Percentiles rank a stretch among this genome's conserved stretches.
phyloP scores from a whole-genome alignment of 2,888 invertebrate genomes.

The Schizaphis graminum region DNA sequence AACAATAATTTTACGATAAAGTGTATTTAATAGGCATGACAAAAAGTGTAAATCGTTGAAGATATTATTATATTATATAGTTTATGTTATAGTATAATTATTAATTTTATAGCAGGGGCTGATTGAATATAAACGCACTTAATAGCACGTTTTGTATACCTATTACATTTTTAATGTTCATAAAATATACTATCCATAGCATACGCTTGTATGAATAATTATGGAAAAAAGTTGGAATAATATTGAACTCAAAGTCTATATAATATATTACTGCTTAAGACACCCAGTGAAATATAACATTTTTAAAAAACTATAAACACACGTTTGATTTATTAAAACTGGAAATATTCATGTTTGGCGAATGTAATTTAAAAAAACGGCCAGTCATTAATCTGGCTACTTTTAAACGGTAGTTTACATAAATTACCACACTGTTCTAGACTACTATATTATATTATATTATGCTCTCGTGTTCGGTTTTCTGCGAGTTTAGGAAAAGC shows the following conservation, averaged over 20 bases:
- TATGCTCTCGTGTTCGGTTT: neutral
- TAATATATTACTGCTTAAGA: slow-evolving; percentile 24
- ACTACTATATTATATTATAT: neutral
- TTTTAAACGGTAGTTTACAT: slow-evolving; percentile 51
- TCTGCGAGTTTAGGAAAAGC: neutral
- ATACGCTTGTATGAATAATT: slow-evolving; percentile 27
- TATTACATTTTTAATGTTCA: slow-evolving; percentile 7
- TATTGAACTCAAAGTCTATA: slow-evolving; percentile 20
- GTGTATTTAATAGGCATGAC: slow-evolving; percentile 25
- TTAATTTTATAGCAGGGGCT: neutral
- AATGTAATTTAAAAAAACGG: slow-evolving; percentile 40
- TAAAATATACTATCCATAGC: slow-evolving; percentile 15
- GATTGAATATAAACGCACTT: slow-evolving; percentile 36
- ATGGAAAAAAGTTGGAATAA: slow-evolving; percentile 9
- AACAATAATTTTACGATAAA: slow-evolving; percentile 30
- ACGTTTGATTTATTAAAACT: slow-evolving; percentile 47
- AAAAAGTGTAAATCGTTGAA: slow-evolving; percentile 14
- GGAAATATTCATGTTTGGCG: slow-evolving; percentile 37
- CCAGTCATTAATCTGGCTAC: slow-evolving; percentile 31
- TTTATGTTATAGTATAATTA: slow-evolving; percentile 12
- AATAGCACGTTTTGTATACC: neutral
- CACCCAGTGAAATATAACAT: neutral
- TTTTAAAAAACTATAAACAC: slow-evolving; percentile 23
- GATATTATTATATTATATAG: slow-evolving; percentile 9
- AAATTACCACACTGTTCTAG: slow-evolving; percentile 28